These are phyloP conservation scores for Drosophila ercepeae DNA, from an alignment of 1,140 invertebrate species.

Conservation along the genomic window DNA sequence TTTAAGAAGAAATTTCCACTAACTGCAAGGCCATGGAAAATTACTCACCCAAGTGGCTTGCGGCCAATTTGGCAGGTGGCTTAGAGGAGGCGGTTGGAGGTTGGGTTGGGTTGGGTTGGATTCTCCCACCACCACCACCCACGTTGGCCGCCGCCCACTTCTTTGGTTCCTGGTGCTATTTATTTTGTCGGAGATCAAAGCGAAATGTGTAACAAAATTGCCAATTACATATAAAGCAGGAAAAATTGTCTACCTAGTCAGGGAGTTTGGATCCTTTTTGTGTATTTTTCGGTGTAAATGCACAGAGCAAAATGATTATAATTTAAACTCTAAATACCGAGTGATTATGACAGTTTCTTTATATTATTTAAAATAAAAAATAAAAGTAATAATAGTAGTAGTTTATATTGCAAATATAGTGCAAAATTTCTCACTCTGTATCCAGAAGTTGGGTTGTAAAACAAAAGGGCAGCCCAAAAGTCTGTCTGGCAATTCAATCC, in stretches of 20 bases:
- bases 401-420: no score
- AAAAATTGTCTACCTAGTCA: slow-evolving; percentile 49
- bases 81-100: background rate
- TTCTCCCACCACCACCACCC: no score
- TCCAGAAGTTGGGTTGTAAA: slow-evolving; percentile 19
- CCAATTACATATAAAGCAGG: slow-evolving; percentile 75
- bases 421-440: slow-evolving; percentile 9
- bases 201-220: slow-evolving; percentile 77
- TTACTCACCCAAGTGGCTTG: slow-evolving; percentile 62
- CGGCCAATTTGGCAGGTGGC: slow-evolving; percentile 60
- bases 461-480: slow-evolving; percentile 45
- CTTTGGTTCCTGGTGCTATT: slow-evolving; percentile 27
- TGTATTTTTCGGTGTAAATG: background rate
- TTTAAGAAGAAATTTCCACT: slow-evolving; percentile 24
- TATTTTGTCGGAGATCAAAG: slow-evolving; percentile 74
- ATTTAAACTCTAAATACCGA: background rate
- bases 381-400: no score
- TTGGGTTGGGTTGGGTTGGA: no score
- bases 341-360: no score
- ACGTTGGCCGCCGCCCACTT: slow-evolving; percentile 6
- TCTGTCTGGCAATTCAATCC: slow-evolving; percentile 63
- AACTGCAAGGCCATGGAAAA: slow-evolving; percentile 43
- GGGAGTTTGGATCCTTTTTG: slow-evolving; percentile 4
- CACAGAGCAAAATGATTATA: background rate
- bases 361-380: no score